phyloP scores from a whole-genome alignment of 2,888 invertebrate genomes.

The Isotomurus palustris region DNA sequence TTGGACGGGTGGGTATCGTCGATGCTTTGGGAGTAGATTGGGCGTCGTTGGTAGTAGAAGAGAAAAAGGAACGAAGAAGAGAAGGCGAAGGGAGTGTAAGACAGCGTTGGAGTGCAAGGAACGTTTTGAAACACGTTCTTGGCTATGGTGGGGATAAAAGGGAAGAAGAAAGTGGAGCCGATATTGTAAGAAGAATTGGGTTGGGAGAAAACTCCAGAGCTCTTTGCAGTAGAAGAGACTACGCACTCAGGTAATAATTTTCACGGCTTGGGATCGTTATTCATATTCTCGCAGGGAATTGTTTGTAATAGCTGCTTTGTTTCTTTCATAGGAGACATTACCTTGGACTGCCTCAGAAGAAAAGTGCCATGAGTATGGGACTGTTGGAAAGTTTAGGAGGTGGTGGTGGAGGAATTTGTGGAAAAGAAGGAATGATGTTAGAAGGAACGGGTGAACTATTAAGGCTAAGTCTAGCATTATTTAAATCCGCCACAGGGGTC shows the following conservation, averaged over 20 bases:
- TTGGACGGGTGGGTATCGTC: conserved; percentile 63
- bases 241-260: conserved; percentile 59
- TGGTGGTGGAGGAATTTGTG: too few species aligned
- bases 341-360: too few species aligned
- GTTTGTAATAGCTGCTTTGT: too few species aligned
- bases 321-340: too few species aligned
- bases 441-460: too few species aligned
- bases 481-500: too few species aligned
- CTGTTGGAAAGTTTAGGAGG: too few species aligned
- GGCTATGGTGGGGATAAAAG: conserved; percentile 21
- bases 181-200: conserved; percentile 41
- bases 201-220: conserved; percentile 72
- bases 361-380: too few species aligned
- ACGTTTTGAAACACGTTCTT: conserved; percentile 46
- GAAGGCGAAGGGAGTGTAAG: conserved; percentile 52
- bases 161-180: conserved; percentile 33
- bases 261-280: neutral
- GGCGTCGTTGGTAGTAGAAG: conserved; percentile 69
- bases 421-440: too few species aligned
- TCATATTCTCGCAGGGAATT: too few species aligned
- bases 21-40: conserved; percentile 95
- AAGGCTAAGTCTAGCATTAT: too few species aligned
- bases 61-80: conserved; percentile 54
- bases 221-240: conserved; percentile 71
- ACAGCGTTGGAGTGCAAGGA: conserved; percentile 68